phyloP scores from a whole-genome alignment of 2,797 vertebrate genomes.

The Peromyscus attwateri region DNA sequence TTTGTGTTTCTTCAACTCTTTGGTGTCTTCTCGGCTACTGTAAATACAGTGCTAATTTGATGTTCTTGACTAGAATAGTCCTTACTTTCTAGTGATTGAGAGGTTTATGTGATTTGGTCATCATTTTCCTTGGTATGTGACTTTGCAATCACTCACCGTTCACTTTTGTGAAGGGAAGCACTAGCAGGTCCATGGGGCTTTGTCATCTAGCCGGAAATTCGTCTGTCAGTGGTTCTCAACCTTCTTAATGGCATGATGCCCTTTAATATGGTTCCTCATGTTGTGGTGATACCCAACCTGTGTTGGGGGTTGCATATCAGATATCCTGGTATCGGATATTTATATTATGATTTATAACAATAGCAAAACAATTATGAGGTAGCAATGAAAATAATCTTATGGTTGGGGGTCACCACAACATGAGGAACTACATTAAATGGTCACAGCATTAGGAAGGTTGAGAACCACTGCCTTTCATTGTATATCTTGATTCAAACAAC shows the following conservation, averaged over 20 bases:
- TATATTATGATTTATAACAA: neutral
- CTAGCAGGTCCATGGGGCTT: too few relatives aligned
- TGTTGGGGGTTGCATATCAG: neutral
- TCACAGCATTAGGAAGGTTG: neutral
- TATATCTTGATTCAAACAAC: neutral
- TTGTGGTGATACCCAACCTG: neutral
- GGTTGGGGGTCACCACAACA: neutral
- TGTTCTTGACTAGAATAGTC: slow-evolving; percentile 86
- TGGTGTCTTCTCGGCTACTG: slow-evolving; percentile 89
- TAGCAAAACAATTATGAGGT: neutral
- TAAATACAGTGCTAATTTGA: slow-evolving; percentile 84
- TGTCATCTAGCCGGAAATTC: neutral
- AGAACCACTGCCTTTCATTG: neutral
- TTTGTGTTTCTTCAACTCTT: slow-evolving; percentile 91
- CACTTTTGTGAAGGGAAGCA: neutral
- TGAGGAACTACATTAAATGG: neutral
- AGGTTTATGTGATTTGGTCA: slow-evolving; percentile 83
- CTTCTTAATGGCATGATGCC: neutral
- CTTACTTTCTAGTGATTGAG: slow-evolving; percentile 90
- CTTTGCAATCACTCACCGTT: slow-evolving; percentile 85
- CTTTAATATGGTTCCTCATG: neutral
- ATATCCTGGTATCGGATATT: neutral
- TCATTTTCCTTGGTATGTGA: slow-evolving; percentile 83
- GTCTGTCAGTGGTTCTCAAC: neutral
- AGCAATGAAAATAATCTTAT: neutral